Evolutionary conservation across 2,113 vertebrate species (phyloP), one percentile per base, ranked within the genome.

Genomic region (Uropsilus gracilis): DNA sequence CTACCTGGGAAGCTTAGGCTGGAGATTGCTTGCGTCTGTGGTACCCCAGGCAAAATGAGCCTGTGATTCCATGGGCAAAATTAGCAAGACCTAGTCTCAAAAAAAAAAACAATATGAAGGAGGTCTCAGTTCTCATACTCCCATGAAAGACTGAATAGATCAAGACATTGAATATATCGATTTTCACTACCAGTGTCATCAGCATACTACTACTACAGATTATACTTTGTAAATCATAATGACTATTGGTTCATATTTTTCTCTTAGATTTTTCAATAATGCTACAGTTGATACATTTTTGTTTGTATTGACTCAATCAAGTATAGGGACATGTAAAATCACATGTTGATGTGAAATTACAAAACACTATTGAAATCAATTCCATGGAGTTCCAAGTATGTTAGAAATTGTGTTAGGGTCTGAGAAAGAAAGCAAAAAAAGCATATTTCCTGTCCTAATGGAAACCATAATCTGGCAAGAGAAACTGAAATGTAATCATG

Each of bases 371-470:
- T 91, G 9, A 72, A 61, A 69, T 76, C 30, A 77, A 55, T 48
- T 64, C 83, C 24, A 86, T 32, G 63, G 24, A 55, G 6, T 55
- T 90, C 46, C 89, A 42, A 94, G 22, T 55, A 34, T 61, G n/a
- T 53, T 59, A 85, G 34, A 37, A 87, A 90, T 11, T 55, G 0
- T 86, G 32, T 32, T 39, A 32, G 71, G 8, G 46, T 6, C 50
- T 63, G 13, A 93, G 16, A 86, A 76, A 53, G n/a, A 34, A 86
- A 83, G 48, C 20, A 91, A 32, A 83, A 69, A 90, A 46, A 91
- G 24, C 13, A 84, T 46, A 94, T 8, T 85, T 73, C 16, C 44
- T 64, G 53, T 66, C 39, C 28, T 88, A 77, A 53, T 10, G 48
- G 55, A 80, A 90, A 92, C 75, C 42, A 90, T 11, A 83, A 22